Conservation (phyloP, 2,888 invertebrate species). For the Melanostoma mellinum region DNA sequence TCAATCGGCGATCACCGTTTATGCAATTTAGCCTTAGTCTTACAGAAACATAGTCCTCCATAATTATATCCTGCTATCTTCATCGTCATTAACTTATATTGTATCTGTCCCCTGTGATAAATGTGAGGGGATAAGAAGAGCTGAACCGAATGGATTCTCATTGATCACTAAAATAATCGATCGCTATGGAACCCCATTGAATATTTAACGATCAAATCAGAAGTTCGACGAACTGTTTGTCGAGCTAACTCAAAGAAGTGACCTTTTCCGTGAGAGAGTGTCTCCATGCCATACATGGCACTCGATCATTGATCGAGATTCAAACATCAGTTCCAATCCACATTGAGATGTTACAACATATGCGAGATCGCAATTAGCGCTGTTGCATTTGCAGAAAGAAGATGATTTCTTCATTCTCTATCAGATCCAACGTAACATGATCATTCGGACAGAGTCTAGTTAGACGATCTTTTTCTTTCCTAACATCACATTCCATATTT, state of each 20-base stretch:
- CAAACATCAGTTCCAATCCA: conserved; percentile 44
- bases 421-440: conserved; percentile 23
- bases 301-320: conserved; percentile 58
- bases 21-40: conserved; percentile 47
- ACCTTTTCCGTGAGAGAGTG: conserved; percentile 54
- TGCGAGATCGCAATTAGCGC: conserved; percentile 68
- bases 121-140: conserved; percentile 33
- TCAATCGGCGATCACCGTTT: conserved; percentile 20
- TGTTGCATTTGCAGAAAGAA: conserved; percentile 30
- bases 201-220: conserved; percentile 28
- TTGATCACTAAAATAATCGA: conserved; percentile 64
- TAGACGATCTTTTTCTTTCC: conserved; percentile 37
- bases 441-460: conserved; percentile 46
- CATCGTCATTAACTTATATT: conserved; percentile 13
- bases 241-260: conserved; percentile 17
- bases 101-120: conserved; percentile 23
- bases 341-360: conserved; percentile 68
- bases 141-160: conserved; percentile 46
- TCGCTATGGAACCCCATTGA: conserved; percentile 27
- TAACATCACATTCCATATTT: conserved; percentile 52
- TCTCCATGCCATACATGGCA: conserved; percentile 34
- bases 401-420: conserved; percentile 67
- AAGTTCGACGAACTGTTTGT: conserved; percentile 28
- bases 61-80: conserved; percentile 19
- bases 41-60: conserved; percentile 3